These are phyloP conservation scores for Protula sp. DNA, from an alignment of 2,888 invertebrate genomes.

Conservation along the genomic window DNA sequence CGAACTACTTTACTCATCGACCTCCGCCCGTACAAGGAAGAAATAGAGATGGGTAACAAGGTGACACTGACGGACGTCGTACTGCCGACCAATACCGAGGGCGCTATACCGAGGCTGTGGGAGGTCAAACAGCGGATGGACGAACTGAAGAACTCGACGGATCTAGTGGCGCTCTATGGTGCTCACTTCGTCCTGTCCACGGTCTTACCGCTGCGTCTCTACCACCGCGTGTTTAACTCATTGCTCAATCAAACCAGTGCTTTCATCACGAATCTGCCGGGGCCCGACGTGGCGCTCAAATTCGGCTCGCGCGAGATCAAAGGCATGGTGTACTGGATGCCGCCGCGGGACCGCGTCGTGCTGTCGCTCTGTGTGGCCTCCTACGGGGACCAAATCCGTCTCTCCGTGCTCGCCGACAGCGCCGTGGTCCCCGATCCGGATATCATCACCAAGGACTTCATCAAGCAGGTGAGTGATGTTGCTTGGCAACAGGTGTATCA, in stretches of 20 bases:
- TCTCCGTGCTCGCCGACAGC: slow-evolving; percentile 56
- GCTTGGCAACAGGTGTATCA: background rate
- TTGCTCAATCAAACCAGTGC: slow-evolving; percentile 31
- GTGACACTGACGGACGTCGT: slow-evolving; percentile 39
- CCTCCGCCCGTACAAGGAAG: slow-evolving; percentile 30
- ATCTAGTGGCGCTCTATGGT: slow-evolving; percentile 57
- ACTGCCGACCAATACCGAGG: slow-evolving; percentile 60
- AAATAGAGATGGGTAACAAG: slow-evolving; percentile 26
- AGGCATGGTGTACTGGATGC: slow-evolving; percentile 54
- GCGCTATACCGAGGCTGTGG: slow-evolving; percentile 61
- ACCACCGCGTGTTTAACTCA: too few species aligned
- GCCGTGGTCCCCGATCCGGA: slow-evolving; percentile 51
- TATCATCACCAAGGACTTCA: slow-evolving; percentile 48
- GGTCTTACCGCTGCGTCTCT: slow-evolving; percentile 45
- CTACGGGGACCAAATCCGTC: slow-evolving; percentile 57
- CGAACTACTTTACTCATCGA: slow-evolving; percentile 51
- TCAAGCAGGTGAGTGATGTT: slow-evolving; percentile 43
- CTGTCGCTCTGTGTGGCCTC: slow-evolving; percentile 58
- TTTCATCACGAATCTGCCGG: slow-evolving; percentile 56
- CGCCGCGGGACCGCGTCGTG: slow-evolving; percentile 55
- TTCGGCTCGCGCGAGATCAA: slow-evolving; percentile 52
- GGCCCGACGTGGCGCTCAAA: slow-evolving; percentile 55
- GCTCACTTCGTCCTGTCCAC: slow-evolving; percentile 54
- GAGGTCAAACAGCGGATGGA: slow-evolving; percentile 57
- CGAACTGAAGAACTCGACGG: slow-evolving; percentile 56